Evolutionary conservation across 2,888 invertebrate species (phyloP).

Genomic region (Trissolcus japonicus): DNA sequence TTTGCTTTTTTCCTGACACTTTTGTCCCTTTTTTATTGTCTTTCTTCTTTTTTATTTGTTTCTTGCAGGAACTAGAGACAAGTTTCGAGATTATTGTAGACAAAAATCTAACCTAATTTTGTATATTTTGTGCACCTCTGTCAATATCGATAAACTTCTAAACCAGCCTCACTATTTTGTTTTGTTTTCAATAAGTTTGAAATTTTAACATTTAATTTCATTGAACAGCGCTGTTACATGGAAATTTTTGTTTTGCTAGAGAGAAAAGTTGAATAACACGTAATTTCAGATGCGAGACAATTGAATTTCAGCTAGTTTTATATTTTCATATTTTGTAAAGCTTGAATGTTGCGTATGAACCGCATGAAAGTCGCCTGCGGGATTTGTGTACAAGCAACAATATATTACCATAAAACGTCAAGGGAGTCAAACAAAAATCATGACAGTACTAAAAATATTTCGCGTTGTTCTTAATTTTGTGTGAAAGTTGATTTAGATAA

Average conservation of each 20-base stretch:
- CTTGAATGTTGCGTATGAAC: conserved; percentile 6
- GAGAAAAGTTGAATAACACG: conserved; percentile 2
- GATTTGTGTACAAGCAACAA: conserved; percentile 5
- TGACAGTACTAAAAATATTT: too few relatives aligned
- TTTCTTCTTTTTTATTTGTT: conserved; percentile 8
- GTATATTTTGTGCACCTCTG: conserved; percentile 4
- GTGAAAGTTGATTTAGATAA: too few relatives aligned
- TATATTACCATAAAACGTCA: neutral
- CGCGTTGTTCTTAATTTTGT: too few relatives aligned
- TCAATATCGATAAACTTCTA: too few relatives aligned
- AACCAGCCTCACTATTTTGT: neutral
- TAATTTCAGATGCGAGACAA: conserved; percentile 5
- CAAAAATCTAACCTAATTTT: conserved; percentile 36
- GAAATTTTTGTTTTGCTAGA: neutral
- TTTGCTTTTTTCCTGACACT: conserved; percentile 37
- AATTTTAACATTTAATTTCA: too few relatives aligned
- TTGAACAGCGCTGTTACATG: neutral
- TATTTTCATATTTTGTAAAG: conserved; percentile 14
- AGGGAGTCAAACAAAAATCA: conserved; percentile 6
- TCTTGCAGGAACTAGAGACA: conserved; percentile 21
- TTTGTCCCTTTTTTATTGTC: conserved; percentile 11
- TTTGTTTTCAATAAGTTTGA: neutral
- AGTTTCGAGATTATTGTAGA: conserved; percentile 39
- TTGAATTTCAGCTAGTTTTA: conserved; percentile 13
- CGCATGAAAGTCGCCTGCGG: conserved; percentile 4